A percentile compares a stretch with the other conserved stretches of the same genome.
Conservation (phyloP, 2,888 invertebrate species). For the Caenorhabditis sulstoni region DNA sequence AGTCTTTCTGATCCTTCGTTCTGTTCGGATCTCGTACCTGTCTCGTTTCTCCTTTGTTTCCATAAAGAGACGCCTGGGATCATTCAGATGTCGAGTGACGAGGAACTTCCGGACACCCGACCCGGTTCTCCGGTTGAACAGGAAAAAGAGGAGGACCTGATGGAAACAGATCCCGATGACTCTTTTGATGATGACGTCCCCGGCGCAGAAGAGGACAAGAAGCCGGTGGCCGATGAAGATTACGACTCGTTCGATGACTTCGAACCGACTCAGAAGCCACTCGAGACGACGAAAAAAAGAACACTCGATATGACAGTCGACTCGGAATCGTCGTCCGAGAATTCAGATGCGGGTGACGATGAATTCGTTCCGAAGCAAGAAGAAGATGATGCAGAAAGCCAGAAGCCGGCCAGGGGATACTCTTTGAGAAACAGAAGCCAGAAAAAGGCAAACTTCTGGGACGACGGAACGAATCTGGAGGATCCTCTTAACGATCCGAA, state of each 20-base stretch:
- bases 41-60: no score
- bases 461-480: conserved; percentile 7
- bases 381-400: conserved; percentile 3
- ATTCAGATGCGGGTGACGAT: conserved; percentile 29
- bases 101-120: conserved; percentile 26
- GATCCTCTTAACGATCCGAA: conserved; percentile 19
- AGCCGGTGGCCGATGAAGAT: conserved; percentile 30
- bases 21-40: no score
- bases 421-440: conserved; percentile 9
- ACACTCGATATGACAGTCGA: not conserved
- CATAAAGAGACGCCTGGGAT: no score
- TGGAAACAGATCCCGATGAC: conserved; percentile 31
- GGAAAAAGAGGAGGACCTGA: conserved; percentile 4
- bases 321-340: conserved; percentile 43
- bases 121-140: conserved; percentile 19
- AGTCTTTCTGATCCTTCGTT: no score
- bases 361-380: conserved; percentile 20
- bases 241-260: conserved; percentile 55
- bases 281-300: not conserved
- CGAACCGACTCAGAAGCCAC: conserved; percentile 17
- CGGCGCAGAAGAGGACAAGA: conserved; percentile 8
- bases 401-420: conserved; percentile 7
- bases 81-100: conserved; percentile 29
- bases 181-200: conserved; percentile 9
- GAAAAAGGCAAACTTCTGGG: not conserved